Percentiles rank a stretch among this genome's conserved stretches.
Conservation (phyloP, 2,113 vertebrate genomes). For the Naja naja region DNA sequence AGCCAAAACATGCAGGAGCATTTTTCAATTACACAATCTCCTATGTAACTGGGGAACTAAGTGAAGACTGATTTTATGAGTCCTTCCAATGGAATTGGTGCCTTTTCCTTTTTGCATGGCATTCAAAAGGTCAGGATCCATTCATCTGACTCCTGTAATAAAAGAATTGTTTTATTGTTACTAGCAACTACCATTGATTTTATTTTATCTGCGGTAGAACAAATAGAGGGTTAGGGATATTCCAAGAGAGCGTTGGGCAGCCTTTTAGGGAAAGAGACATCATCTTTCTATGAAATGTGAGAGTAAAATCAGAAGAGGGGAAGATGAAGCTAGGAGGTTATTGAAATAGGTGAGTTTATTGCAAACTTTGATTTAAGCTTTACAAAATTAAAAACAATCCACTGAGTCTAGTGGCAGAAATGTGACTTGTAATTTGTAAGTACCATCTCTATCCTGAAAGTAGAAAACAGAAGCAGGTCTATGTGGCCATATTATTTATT, state of each 20-base stretch:
- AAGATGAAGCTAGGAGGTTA: background rate
- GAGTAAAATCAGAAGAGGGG: background rate
- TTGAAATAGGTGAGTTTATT: background rate
- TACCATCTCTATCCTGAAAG: background rate
- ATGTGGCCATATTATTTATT: background rate
- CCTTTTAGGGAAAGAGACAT: background rate
- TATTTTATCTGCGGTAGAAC: background rate
- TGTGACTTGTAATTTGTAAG: background rate
- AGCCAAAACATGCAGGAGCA: background rate
- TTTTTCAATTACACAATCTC: background rate
- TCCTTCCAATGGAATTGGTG: background rate
- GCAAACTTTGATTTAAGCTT: background rate
- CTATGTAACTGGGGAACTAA: background rate
- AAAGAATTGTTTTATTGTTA: background rate
- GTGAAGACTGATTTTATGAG: background rate
- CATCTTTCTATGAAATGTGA: background rate
- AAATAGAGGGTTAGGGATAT: background rate
- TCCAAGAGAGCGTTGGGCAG: background rate
- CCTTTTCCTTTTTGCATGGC: background rate
- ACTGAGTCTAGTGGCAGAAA: background rate
- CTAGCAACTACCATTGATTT: background rate
- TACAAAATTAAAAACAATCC: background rate
- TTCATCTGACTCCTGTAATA: background rate
- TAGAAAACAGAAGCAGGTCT: background rate
- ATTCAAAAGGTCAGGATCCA: background rate